These are phyloP conservation scores for Lepilemur septentrionalis DNA, from an alignment of 2,797 vertebrate species.

Conservation along the genomic window DNA sequence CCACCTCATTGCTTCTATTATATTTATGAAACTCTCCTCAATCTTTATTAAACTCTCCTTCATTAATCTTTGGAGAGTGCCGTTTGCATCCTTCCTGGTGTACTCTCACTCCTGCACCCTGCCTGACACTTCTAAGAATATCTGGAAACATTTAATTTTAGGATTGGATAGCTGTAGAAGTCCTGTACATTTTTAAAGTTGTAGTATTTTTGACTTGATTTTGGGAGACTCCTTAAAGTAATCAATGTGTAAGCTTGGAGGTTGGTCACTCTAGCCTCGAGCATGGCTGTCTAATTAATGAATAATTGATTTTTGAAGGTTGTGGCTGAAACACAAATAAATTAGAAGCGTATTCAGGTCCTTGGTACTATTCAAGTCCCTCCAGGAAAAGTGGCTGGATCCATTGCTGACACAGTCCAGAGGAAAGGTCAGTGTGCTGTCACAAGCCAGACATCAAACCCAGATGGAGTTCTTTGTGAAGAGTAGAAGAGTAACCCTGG, in stretches of 20 bases:
- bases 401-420: background rate
- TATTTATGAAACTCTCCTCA: background rate
- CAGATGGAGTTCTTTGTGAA: background rate
- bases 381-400: background rate
- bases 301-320: conserved; percentile 16
- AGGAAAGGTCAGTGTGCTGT: background rate
- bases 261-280: background rate
- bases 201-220: background rate
- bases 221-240: background rate
- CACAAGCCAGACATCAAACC: background rate
- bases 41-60: background rate
- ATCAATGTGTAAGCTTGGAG: background rate
- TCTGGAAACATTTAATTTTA: background rate
- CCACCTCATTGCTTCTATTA: background rate
- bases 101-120: too few species aligned
- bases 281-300: background rate
- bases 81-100: background rate
- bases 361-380: background rate
- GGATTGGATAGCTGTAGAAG: background rate
- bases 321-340: conserved; percentile 2
- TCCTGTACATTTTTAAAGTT: background rate
- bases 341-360: background rate
- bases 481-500: background rate
- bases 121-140: background rate
- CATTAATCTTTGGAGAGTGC: background rate